phyloP scores from a whole-genome alignment of 2,797 vertebrate genomes.

The Glyptemys insculpta region DNA sequence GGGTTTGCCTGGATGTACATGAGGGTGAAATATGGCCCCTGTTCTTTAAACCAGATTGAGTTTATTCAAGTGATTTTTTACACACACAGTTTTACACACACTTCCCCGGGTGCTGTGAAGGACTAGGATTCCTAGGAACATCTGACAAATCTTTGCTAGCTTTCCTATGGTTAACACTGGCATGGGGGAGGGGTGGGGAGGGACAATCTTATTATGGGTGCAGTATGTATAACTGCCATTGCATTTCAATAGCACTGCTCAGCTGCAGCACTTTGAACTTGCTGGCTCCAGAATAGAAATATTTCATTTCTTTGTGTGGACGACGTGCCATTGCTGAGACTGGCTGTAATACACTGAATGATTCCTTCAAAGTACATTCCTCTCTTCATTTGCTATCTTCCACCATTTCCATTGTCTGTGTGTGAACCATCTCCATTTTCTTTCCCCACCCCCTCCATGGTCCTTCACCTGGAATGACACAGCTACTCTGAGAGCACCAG shows the following conservation, averaged over 20 bases:
- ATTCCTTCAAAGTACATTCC: background rate
- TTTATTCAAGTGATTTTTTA: too few species aligned
- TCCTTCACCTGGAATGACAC: background rate
- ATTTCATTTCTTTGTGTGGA: background rate
- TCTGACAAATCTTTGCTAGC: background rate
- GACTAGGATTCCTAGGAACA: too few species aligned
- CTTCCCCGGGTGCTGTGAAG: background rate
- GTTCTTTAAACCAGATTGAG: background rate
- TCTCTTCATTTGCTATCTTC: background rate
- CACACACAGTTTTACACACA: too few species aligned
- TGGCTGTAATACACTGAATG: background rate
- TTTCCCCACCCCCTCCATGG: background rate
- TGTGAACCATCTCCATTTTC: background rate
- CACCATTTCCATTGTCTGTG: background rate
- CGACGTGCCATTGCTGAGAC: background rate
- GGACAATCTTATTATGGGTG: background rate
- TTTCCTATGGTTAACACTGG: background rate
- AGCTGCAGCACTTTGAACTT: background rate
- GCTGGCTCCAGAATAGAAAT: background rate
- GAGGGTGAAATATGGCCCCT: background rate
- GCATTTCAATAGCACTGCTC: background rate
- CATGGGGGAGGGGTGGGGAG: background rate
- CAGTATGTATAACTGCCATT: background rate
- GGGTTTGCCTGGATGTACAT: background rate
- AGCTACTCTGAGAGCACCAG: background rate